A percentile compares a stretch with the other conserved stretches of the same genome.
phyloP scores from a whole-genome alignment of 2,888 invertebrate genomes.

The Hermaeophaga mercurialis region DNA sequence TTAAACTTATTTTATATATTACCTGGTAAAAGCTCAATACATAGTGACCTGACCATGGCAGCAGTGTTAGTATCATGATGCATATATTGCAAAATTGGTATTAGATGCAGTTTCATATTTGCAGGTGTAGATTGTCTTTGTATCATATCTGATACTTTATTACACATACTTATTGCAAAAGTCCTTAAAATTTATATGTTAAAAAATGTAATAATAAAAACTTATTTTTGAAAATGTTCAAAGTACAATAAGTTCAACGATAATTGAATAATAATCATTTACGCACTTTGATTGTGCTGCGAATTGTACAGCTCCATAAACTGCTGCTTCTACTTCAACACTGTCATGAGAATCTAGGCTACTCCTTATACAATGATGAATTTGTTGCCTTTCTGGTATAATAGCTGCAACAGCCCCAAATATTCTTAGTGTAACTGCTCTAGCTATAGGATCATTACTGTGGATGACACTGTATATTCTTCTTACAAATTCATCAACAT shows the following conservation, averaged over 20 bases:
- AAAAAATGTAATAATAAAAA: too few species aligned
- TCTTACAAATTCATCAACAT: slow-evolving; percentile 91
- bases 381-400: slow-evolving; percentile 91
- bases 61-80: slow-evolving; percentile 75
- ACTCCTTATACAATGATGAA: slow-evolving; percentile 91
- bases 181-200: slow-evolving; percentile 63
- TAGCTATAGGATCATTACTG: slow-evolving; percentile 95
- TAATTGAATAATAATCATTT: neutral
- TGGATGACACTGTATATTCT: slow-evolving; percentile 93
- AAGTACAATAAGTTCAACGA: neutral
- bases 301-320: slow-evolving; percentile 93
- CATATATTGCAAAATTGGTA: slow-evolving; percentile 91
- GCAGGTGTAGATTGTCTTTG: slow-evolving; percentile 90
- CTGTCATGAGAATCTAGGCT: slow-evolving; percentile 93
- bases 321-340: slow-evolving; percentile 95
- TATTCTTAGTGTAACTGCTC: slow-evolving; percentile 87
- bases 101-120: slow-evolving; percentile 87
- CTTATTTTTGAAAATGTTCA: neutral
- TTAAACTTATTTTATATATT: too few species aligned
- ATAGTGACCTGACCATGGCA: slow-evolving; percentile 72
- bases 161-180: slow-evolving; percentile 96
- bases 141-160: slow-evolving; percentile 94
- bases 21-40: slow-evolving; percentile 71
- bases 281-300: slow-evolving; percentile 88
- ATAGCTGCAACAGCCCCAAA: slow-evolving; percentile 92